Conservation (phyloP, 2,888 invertebrate genomes). For the Trilocha varians region DNA sequence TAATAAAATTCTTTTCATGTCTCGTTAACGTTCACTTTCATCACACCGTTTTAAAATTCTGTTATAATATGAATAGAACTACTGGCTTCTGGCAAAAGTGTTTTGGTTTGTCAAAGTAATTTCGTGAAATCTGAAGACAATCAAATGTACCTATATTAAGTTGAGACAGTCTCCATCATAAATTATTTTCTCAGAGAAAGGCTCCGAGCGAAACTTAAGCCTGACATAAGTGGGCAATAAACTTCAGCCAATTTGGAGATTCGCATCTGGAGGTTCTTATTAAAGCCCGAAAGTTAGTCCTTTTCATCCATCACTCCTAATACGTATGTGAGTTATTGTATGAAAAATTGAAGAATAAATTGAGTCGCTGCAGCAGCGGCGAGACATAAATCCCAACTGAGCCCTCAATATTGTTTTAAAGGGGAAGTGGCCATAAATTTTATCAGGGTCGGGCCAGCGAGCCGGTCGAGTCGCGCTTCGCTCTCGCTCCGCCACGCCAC, state of each 20-base stretch:
- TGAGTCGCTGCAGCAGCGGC: slow-evolving; percentile 73
- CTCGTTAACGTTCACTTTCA: neutral
- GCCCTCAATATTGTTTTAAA: slow-evolving; percentile 76
- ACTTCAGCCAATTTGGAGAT: slow-evolving; percentile 74
- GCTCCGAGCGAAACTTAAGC: slow-evolving; percentile 71
- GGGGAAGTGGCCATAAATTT: slow-evolving; percentile 75
- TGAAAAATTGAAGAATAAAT: slow-evolving; percentile 75
- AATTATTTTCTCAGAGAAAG: slow-evolving; percentile 69
- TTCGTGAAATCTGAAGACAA: too few relatives aligned
- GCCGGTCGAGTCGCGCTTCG: slow-evolving; percentile 30
- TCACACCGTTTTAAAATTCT: slow-evolving; percentile 15
- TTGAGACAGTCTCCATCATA: slow-evolving; percentile 67
- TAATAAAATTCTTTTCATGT: slow-evolving; percentile 19
- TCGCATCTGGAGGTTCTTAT: slow-evolving; percentile 74
- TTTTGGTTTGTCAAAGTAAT: too few relatives aligned
- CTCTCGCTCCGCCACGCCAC: slow-evolving; percentile 20
- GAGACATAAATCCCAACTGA: slow-evolving; percentile 74
- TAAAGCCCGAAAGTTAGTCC: slow-evolving; percentile 74
- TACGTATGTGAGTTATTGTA: slow-evolving; percentile 74
- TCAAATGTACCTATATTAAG: slow-evolving; percentile 57
- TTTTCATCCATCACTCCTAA: slow-evolving; percentile 74
- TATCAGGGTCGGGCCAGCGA: slow-evolving; percentile 67
- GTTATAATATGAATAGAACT: slow-evolving; percentile 16
- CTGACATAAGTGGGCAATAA: slow-evolving; percentile 74
- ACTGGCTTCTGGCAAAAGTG: too few relatives aligned